Percentiles rank a stretch among this genome's conserved stretches.
Evolutionary conservation across 2,888 invertebrate species (phyloP).

Genomic region (Acronicta leporina): DNA sequence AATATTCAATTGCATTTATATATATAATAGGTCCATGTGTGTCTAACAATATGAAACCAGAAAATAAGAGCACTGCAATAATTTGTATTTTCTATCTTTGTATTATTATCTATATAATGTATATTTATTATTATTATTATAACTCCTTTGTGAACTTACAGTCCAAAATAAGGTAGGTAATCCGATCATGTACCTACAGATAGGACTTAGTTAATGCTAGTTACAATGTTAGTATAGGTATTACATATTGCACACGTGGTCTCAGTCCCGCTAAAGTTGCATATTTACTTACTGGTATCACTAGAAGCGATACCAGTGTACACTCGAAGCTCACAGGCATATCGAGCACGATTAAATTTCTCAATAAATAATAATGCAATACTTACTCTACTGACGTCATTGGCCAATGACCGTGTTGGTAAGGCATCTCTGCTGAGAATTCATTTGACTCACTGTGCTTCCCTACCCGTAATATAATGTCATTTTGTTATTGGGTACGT

Average conservation of each 20-base stretch:
- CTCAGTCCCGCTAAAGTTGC: conserved; percentile 1
- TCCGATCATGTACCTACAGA: too few species aligned
- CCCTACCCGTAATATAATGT: conserved; percentile 39
- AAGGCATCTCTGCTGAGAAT: conserved; percentile 27
- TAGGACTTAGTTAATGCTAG: neutral
- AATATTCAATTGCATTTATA: too few species aligned
- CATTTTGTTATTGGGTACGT: conserved; percentile 34
- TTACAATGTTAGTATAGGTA: neutral
- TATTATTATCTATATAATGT: too few species aligned
- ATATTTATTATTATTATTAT: too few species aligned
- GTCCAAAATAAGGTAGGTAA: too few species aligned
- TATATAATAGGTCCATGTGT: too few species aligned
- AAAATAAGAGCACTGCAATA: too few species aligned
- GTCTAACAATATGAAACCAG: too few species aligned
- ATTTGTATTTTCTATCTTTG: too few species aligned
- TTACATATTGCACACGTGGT: neutral
- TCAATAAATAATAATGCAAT: conserved; percentile 52
- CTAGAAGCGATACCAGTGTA: conserved; percentile 4
- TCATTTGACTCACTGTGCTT: conserved; percentile 49
- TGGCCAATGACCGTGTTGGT: conserved; percentile 43
- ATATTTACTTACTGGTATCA: conserved; percentile 25
- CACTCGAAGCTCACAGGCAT: conserved; percentile 12
- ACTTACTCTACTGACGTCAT: conserved; percentile 66
- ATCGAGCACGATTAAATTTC: conserved; percentile 55
- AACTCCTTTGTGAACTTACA: too few species aligned